A percentile compares a stretch with the other conserved stretches of the same genome.
Conservation (phyloP, 2,888 invertebrate genomes). For the Orthosia cruda region DNA sequence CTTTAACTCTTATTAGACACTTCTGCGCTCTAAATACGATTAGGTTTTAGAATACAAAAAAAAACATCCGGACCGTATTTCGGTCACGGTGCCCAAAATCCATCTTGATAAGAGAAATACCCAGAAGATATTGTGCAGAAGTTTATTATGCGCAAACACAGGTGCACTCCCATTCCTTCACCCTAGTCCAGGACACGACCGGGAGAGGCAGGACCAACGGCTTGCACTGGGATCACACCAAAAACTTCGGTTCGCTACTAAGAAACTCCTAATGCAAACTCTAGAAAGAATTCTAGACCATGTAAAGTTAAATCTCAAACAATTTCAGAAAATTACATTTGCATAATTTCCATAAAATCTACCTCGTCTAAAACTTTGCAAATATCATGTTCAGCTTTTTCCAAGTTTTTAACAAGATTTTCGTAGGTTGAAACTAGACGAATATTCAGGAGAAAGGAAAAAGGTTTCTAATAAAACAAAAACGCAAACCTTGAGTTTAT, state of each 20-base stretch:
- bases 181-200: no score
- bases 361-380: constrained; percentile 36
- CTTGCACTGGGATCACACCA: no score
- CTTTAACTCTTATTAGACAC: not conserved
- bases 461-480: constrained; percentile 25
- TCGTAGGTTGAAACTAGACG: constrained; percentile 12
- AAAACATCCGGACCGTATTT: no score
- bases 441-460: constrained; percentile 19
- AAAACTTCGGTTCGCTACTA: no score
- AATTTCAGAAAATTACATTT: constrained; percentile 14
- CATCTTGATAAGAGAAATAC: no score
- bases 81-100: no score
- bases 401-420: constrained; percentile 38
- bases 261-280: no score
- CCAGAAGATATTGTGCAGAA: no score
- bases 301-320: not conserved
- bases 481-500: constrained; percentile 27
- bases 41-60: no score
- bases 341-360: constrained; percentile 24
- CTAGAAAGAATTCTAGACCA: not conserved
- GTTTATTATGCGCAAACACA: no score
- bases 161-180: no score
- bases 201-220: no score
- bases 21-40: not conserved
- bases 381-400: constrained; percentile 25